These are phyloP conservation scores for Benthosema pterotum DNA, from an alignment of 2,797 vertebrate genomes.

Conservation along the genomic window DNA sequence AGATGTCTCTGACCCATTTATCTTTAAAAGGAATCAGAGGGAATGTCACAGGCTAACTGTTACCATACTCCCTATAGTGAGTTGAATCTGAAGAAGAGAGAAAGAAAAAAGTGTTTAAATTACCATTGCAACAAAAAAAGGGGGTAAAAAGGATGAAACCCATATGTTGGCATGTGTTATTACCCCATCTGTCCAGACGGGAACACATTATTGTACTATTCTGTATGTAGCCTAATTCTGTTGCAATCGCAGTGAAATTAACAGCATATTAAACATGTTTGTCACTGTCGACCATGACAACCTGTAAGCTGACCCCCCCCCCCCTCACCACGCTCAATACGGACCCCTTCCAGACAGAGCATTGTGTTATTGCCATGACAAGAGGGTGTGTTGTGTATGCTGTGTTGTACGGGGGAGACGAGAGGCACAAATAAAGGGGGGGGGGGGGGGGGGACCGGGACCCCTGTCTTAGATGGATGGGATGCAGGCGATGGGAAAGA, in stretches of 20 bases:
- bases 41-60: slow-evolving; percentile 44
- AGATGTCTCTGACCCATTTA: slow-evolving; percentile 49
- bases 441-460: too few relatives aligned
- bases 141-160: slow-evolving; percentile 20
- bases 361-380: slow-evolving; percentile 19
- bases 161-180: slow-evolving; percentile 45
- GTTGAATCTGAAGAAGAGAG: slow-evolving; percentile 7
- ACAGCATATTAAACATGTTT: slow-evolving; percentile 34
- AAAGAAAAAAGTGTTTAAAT: slow-evolving; percentile 32
- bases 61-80: slow-evolving; percentile 38
- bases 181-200: slow-evolving; percentile 55
- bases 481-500: slow-evolving; percentile 44
- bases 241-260: slow-evolving; percentile 44
- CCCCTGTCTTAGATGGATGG: slow-evolving; percentile 30
- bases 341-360: neutral
- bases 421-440: slow-evolving; percentile 17
- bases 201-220: slow-evolving; percentile 37
- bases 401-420: slow-evolving; percentile 34
- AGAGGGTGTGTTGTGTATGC: slow-evolving; percentile 1
- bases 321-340: too few relatives aligned
- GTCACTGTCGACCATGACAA: slow-evolving; percentile 23
- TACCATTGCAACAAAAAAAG: slow-evolving; percentile 30
- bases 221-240: slow-evolving; percentile 53
- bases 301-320: slow-evolving; percentile 12
- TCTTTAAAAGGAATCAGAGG: slow-evolving; percentile 30